Evolutionary conservation across 2,113 vertebrate species (phyloP).

Genomic region (Poecile atricapillus): DNA sequence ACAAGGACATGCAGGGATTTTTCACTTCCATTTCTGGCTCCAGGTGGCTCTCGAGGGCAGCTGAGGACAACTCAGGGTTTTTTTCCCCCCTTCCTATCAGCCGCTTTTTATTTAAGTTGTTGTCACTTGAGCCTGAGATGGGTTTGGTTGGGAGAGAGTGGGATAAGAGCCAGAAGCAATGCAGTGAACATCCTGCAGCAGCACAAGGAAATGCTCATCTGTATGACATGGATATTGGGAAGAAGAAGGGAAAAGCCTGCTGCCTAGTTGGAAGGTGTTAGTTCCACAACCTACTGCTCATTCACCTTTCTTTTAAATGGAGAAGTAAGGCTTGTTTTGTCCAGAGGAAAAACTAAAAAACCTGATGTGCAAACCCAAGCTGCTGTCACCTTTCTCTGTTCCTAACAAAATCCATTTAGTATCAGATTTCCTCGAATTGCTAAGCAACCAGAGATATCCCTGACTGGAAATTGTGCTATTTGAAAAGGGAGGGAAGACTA

Average conservation of each 20-base stretch:
- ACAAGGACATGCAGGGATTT: background rate
- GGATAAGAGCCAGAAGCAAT: background rate
- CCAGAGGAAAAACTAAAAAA: background rate
- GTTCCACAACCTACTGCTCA: background rate
- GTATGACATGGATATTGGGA: accelerated
- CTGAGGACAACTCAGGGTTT: background rate
- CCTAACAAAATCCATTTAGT: background rate
- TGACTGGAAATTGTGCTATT: background rate
- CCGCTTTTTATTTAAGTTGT: background rate
- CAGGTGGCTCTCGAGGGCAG: background rate
- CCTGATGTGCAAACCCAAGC: background rate
- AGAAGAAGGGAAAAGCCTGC: background rate
- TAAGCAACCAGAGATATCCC: background rate
- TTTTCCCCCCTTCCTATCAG: accelerated
- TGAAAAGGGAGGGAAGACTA: background rate
- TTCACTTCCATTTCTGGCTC: background rate
- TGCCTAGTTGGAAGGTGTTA: background rate
- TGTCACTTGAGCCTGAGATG: background rate
- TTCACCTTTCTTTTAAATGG: background rate
- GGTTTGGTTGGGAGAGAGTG: background rate
- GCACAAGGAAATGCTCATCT: background rate
- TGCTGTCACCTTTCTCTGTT: background rate
- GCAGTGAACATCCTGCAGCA: background rate
- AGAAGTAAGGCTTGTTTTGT: background rate
- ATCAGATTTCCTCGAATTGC: background rate